Evolutionary conservation across 2,113 vertebrate genomes (phyloP).

Genomic region (Sinosuthora webbiana): DNA sequence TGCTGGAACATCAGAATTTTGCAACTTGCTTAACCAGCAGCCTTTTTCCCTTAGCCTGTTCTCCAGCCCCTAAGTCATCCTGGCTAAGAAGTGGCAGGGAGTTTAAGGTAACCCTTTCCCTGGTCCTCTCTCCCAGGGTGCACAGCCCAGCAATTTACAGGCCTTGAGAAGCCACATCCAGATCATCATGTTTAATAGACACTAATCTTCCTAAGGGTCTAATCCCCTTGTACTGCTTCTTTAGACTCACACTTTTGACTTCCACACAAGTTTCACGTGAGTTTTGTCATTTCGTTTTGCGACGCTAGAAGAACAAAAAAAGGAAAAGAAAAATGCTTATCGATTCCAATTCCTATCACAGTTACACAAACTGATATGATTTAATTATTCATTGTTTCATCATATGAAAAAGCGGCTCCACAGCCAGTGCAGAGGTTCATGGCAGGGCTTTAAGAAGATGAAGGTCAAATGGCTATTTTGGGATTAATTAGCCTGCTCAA

Average conservation of each 20-base stretch:
- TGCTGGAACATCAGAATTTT: neutral
- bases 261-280: neutral
- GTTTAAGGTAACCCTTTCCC: neutral
- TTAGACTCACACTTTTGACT: conserved; percentile 8
- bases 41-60: neutral
- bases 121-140: neutral
- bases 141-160: neutral
- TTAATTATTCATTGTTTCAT: neutral
- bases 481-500: neutral
- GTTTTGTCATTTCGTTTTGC: conserved; percentile 10
- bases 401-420: neutral
- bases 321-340: neutral
- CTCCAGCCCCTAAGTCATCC: neutral
- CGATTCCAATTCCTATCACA: neutral
- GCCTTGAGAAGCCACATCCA: conserved; percentile 4
- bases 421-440: neutral
- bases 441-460: neutral
- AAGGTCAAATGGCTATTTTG: conserved; percentile 26
- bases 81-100: neutral
- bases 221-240: conserved; percentile 31
- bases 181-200: conserved; percentile 45
- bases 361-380: neutral
- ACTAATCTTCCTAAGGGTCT: conserved; percentile 51
- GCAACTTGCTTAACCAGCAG: neutral
- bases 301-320: neutral